Base-by-base conservation (phyloP, 2,888 invertebrate species). In the Pseudanteris insignis region DNA sequence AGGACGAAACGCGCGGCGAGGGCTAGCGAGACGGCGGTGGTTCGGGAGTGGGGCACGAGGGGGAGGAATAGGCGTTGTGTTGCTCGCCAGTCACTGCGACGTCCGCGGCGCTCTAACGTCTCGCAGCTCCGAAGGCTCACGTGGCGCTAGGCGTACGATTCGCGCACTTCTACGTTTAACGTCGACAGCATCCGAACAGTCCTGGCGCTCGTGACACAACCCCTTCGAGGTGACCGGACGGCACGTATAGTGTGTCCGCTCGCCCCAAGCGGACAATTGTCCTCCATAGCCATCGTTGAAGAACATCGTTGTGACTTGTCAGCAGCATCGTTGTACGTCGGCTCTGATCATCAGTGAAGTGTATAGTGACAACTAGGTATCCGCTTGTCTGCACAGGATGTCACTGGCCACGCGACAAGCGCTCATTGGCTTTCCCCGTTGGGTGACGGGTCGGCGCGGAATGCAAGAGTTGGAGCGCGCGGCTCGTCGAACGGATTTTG, bases 31-130 rank as follows among this genome's bases (percentile, higher is more conserved):
- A n/a, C 33, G 47, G 33, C 43, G 60, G 15, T 41, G 36, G 37
- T 44, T 5, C 13, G 30, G 25, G 14, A 9, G 51, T 8, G 36
- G 30, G 30, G 21, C 6, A 26, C 14, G 37, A 12, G 32, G 57
- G 50, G 55, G 46, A 34, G 63, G 63, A 59, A 60, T 73, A 70
- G 71, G 69, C 64, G 69, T 48, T 70, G 70, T 67, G 70, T 71
- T 67, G 70, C 73, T 75, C 75, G 75, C 69, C 79, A 79, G 79
- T 79, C 78, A 78, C 76, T 78, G 79, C 78, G 74, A 77, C 78
- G 78, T 73, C 75, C 74, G 79, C 77, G 77, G 75, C 74, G 73
- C 72, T 74, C 73, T 68, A 76, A 76, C 77, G 76, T 77, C 76
- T 77, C 69, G 70, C 72, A 69, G 69, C 69, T 70, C 73, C 68